A percentile compares a stretch with the other conserved stretches of the same genome.
Conservation (phyloP, 2,113 vertebrate species). For the Cairina moschata region DNA sequence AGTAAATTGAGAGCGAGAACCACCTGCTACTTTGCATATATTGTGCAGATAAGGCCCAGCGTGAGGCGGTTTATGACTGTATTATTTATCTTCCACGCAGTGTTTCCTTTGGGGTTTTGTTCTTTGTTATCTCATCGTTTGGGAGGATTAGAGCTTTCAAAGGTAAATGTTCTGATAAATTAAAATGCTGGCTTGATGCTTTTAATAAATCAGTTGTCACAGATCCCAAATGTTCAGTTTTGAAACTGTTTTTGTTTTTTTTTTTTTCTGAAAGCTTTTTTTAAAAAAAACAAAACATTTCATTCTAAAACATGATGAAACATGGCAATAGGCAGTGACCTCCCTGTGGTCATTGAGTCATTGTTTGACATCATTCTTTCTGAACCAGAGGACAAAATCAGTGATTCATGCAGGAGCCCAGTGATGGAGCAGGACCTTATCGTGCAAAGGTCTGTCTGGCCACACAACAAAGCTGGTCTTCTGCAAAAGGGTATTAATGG, state of each 20-base stretch:
- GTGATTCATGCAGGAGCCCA: neutral
- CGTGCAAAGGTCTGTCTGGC: neutral
- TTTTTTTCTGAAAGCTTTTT: neutral
- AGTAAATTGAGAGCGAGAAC: fast-evolving
- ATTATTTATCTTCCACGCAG: neutral
- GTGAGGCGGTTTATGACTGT: fast-evolving
- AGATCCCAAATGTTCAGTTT: neutral
- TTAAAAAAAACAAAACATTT: neutral
- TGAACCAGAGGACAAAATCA: neutral
- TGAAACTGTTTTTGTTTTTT: neutral
- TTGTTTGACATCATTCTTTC: neutral
- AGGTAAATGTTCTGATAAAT: conserved; percentile 47
- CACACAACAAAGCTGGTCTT: neutral
- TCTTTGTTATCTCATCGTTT: neutral
- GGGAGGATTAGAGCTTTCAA: neutral
- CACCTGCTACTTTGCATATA: fast-evolving
- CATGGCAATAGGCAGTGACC: neutral
- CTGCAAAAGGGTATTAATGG: neutral
- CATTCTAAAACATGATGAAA: neutral
- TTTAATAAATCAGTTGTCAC: neutral
- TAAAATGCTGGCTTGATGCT: neutral
- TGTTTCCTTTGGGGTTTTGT: neutral
- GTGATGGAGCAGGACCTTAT: neutral
- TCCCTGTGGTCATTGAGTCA: neutral
- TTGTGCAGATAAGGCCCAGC: neutral